A percentile compares a stretch with the other conserved stretches of the same genome.
Evolutionary conservation across 2,113 vertebrate genomes (phyloP).

Genomic region (Hydrolagus affinis): DNA sequence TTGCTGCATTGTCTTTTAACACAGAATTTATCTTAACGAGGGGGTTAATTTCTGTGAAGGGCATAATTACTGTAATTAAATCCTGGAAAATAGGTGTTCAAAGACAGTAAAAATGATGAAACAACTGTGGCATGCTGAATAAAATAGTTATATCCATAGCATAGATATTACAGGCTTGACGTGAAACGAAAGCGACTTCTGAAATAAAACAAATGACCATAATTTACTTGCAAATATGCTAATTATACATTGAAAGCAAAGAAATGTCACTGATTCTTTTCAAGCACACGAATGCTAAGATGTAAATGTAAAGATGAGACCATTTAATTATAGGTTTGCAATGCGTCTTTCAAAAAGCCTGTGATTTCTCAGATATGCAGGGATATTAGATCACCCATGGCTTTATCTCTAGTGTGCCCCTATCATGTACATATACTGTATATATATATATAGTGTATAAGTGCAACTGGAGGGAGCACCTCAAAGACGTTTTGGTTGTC

Average conservation of each 20-base stretch:
- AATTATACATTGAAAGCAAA: background rate
- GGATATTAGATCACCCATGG: too few relatives aligned
- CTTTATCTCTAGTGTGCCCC: too few relatives aligned
- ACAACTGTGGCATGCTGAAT: background rate
- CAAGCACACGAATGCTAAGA: background rate
- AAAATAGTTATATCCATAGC: background rate
- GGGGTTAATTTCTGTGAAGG: too few relatives aligned
- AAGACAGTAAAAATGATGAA: constrained; percentile 16
- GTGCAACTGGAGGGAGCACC: too few relatives aligned
- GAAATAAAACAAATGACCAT: constrained; percentile 21
- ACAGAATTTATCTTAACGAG: background rate
- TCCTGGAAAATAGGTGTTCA: background rate
- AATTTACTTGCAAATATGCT: constrained; percentile 21
- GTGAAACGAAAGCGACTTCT: background rate
- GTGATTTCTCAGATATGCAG: too few relatives aligned
- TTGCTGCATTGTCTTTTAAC: background rate
- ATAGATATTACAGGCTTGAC: background rate
- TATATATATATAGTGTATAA: too few relatives aligned
- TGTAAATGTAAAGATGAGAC: constrained; percentile 10
- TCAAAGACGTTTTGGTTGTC: too few relatives aligned
- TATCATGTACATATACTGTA: too few relatives aligned
- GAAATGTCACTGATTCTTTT: background rate
- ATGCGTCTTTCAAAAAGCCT: background rate
- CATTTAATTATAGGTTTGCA: background rate
- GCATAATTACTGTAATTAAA: constrained; percentile 27